Base-by-base conservation (phyloP, 2,797 vertebrate genomes). In the Pagetopsis macropterus region DNA sequence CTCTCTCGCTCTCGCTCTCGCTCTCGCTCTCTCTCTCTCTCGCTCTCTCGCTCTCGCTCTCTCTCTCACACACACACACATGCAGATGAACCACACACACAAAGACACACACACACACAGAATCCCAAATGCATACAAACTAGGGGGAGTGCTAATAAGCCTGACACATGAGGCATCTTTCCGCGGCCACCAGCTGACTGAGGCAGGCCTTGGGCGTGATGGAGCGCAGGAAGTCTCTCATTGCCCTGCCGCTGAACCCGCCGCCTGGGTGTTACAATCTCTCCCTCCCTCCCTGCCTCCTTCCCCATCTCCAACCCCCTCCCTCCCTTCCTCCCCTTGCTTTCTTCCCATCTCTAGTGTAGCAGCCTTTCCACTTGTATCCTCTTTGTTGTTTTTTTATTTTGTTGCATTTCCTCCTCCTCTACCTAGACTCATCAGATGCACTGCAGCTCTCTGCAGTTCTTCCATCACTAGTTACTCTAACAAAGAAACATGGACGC, bases 211-310 rank as follows among this genome's bases (percentile, higher is more conserved):
- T 94, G 92, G 92, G 94, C 91, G 92, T 95, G 94, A 94, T 94
- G 93, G 92, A 94, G 93, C 92, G 86, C 94, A 95, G 94, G 94
- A 95, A 95, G 93, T 94, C 93, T 93, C 94, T 94, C 93, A 93
- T 94, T 95, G 93, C 94, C 94, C 93, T 82, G 93, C 93, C 81
- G 92, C 90, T 95, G 94, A 95, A 94, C 94, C 93, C 94, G 65
- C 87, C 86, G 88, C 93, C 92, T 91, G 86, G 88, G 93, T 93
- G 89, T 93, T 90, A 91, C 92, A 91, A 90, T 88, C 86, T 77
- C 83, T 65, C 74, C 85, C 68, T 49, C 37, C 72, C 76, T 59
- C 66, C 73, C 27, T 27, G 27, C 27, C 27, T 49, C 37, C 81
- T 70, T 78, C 80, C 81, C 71, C 64, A 71, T 81, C 78, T 77